Percentiles rank a stretch among this genome's conserved stretches.
phyloP scores from a whole-genome alignment of 2,888 invertebrate genomes.

The Lycophotia porphyrea region DNA sequence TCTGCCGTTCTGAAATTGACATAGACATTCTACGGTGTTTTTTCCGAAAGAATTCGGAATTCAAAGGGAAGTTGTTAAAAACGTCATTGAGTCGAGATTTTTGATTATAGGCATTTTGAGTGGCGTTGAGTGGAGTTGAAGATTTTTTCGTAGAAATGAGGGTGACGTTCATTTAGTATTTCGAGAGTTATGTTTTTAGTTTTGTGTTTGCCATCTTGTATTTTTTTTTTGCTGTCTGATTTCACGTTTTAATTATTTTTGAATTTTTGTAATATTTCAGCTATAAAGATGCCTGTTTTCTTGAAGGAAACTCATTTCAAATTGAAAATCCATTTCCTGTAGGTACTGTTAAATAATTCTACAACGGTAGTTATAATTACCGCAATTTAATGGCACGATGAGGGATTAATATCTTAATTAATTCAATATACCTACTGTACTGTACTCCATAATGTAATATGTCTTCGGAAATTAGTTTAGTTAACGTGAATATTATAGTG shows the following conservation, averaged over 20 bases:
- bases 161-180: neutral
- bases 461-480: conserved; percentile 24
- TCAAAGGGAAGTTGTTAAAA: conserved; percentile 10
- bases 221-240: neutral
- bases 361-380: conserved; percentile 9
- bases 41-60: neutral
- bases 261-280: neutral
- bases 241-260: neutral
- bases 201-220: neutral
- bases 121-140: conserved; percentile 24
- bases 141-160: conserved; percentile 11
- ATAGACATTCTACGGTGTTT: neutral
- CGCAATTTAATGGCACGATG: conserved; percentile 24
- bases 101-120: conserved; percentile 22
- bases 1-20: conserved; percentile 6
- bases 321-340: conserved; percentile 5
- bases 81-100: conserved; percentile 33
- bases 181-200: neutral
- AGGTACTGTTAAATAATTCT: conserved; percentile 1
- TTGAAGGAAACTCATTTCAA: neutral
- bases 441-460: neutral
- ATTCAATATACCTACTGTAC: conserved; percentile 19
- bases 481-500: conserved; percentile 15
- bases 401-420: conserved; percentile 28
- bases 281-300: neutral